A percentile compares a stretch with the other conserved stretches of the same genome.
Evolutionary conservation across 1,140 invertebrate species (phyloP).

Genomic region (Cardiocondyla obscurior): DNA sequence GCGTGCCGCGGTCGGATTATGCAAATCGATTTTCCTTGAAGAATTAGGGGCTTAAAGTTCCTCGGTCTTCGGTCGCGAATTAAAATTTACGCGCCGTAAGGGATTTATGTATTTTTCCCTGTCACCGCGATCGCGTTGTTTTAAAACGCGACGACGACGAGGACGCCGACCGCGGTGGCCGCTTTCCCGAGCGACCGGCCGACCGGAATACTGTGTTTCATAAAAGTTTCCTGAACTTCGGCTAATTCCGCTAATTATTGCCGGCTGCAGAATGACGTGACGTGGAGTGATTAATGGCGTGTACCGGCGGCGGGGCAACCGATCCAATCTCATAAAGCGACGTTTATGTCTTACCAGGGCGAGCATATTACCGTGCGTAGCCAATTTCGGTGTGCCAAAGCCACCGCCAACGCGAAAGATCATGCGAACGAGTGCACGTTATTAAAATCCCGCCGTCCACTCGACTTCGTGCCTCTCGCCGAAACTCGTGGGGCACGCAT

Average conservation of each 20-base stretch:
- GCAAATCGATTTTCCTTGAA: background rate
- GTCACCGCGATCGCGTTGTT: background rate
- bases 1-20: background rate
- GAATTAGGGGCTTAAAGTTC: background rate
- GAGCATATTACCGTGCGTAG: background rate
- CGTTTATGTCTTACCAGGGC: conserved; percentile 25
- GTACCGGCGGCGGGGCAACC: background rate
- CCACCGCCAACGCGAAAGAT: background rate
- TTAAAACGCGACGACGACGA: background rate
- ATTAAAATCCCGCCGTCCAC: conserved; percentile 7
- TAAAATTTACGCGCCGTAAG: too few relatives aligned
- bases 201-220: conserved; percentile 12
- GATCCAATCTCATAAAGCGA: conserved; percentile 44
- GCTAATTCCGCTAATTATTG: conserved; percentile 37
- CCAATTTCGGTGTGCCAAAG: conserved; percentile 10
- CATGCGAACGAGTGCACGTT: background rate
- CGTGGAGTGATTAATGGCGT: conserved; percentile 45
- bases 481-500: background rate
- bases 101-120: background rate
- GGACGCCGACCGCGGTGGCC: background rate
- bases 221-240: conserved; percentile 26
- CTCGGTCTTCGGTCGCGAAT: background rate
- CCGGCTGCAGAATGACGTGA: conserved; percentile 31
- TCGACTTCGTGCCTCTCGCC: background rate
- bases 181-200: background rate